Conservation (phyloP, 1,140 invertebrate species). For the Drosophila tani region DNA sequence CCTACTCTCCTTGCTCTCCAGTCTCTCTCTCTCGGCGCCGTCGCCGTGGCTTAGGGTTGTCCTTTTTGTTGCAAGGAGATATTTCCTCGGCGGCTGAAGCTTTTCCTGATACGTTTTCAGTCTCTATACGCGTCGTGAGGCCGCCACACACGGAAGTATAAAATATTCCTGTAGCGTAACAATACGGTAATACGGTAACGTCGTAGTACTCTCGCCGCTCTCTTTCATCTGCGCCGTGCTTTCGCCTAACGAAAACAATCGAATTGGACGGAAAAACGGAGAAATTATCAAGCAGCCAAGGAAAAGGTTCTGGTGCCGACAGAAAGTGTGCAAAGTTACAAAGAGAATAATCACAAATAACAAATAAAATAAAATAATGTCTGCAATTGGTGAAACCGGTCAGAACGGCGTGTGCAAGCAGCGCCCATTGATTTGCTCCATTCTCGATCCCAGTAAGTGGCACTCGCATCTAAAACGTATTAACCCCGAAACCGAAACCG, state of each 20-base stretch:
- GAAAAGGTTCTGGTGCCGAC: slow-evolving; percentile 22
- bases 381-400: slow-evolving; percentile 67
- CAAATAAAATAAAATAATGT: slow-evolving; percentile 54
- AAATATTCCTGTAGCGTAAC: slow-evolving; percentile 48
- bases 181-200: slow-evolving; percentile 58
- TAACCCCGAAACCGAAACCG: slow-evolving; percentile 28
- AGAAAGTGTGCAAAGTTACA: slow-evolving; percentile 23
- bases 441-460: slow-evolving; percentile 84
- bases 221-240: slow-evolving; percentile 47
- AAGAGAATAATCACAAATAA: slow-evolving; percentile 14
- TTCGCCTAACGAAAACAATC: slow-evolving; percentile 47
- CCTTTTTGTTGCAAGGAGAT: slow-evolving; percentile 40
- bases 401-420: slow-evolving; percentile 82
- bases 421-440: slow-evolving; percentile 81
- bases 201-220: slow-evolving; percentile 28
- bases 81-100: slow-evolving; percentile 40
- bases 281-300: slow-evolving; percentile 26
- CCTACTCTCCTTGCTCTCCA: background rate
- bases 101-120: slow-evolving; percentile 65
- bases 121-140: slow-evolving; percentile 73
- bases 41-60: slow-evolving; percentile 54
- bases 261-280: slow-evolving; percentile 29
- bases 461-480: slow-evolving; percentile 24
- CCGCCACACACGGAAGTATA: slow-evolving; percentile 55
- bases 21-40: slow-evolving; percentile 55